A percentile compares a stretch with the other conserved stretches of the same genome.
Evolutionary conservation across 2,797 vertebrate genomes (phyloP).

Genomic region (Acanthornis magna): DNA sequence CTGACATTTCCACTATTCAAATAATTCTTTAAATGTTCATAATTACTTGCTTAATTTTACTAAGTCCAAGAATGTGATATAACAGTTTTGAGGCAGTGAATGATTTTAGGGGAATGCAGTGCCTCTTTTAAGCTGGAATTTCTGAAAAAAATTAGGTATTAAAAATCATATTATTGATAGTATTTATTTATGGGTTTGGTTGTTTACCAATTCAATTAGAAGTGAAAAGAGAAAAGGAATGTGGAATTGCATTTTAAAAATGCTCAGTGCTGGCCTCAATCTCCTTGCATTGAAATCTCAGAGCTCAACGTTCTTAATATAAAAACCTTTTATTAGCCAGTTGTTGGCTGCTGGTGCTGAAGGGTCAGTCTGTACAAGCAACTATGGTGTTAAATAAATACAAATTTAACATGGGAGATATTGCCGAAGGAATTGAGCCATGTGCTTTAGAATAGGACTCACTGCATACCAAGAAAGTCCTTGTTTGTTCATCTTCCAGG

Average conservation of each 20-base stretch:
- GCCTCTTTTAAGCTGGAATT: neutral
- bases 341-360: neutral
- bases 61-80: neutral
- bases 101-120: neutral
- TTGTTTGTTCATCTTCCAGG: neutral
- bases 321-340: neutral
- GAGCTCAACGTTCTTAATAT: neutral
- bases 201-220: neutral
- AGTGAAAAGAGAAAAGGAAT: neutral
- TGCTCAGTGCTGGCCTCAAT: neutral
- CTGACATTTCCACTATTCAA: neutral
- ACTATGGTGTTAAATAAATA: neutral
- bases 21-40: neutral
- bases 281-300: neutral
- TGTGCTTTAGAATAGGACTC: neutral
- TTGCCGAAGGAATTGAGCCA: neutral
- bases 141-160: neutral
- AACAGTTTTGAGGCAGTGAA: neutral
- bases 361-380: neutral
- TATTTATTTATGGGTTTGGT: neutral
- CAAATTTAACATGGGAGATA: neutral
- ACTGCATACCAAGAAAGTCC: neutral
- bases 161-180: neutral
- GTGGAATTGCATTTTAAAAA: neutral
- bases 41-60: neutral